Evolutionary conservation across 2,888 invertebrate species (phyloP).

Genomic region (Acleris cristana): DNA sequence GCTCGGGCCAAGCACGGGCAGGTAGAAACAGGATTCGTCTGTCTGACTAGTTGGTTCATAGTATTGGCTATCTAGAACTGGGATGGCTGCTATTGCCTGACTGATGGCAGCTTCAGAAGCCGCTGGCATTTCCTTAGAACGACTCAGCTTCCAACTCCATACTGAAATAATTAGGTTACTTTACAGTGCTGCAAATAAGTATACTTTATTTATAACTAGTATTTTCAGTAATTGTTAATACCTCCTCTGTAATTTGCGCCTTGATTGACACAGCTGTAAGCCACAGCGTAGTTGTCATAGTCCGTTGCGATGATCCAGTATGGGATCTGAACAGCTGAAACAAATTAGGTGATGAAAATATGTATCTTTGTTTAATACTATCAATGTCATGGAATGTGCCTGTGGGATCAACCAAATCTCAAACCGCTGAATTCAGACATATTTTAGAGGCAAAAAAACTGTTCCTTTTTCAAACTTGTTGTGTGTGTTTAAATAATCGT

Average conservation of each 20-base stretch:
- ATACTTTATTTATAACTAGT: not conserved
- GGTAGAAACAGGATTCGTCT: conserved; percentile 62
- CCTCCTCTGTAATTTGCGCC: conserved; percentile 48
- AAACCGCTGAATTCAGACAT: too few species aligned
- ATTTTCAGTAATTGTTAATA: conserved; percentile 24
- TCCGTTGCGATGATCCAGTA: conserved; percentile 86
- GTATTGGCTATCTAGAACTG: conserved; percentile 57
- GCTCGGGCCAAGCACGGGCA: conserved; percentile 50
- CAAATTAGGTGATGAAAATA: not conserved
- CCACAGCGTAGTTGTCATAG: conserved; percentile 81
- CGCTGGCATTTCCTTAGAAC: conserved; percentile 48
- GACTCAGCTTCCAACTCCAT: conserved; percentile 68
- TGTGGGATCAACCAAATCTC: too few species aligned
- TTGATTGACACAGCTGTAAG: conserved; percentile 83
- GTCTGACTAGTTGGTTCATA: conserved; percentile 54
- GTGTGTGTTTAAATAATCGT: too few species aligned
- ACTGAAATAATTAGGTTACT: conserved; percentile 43
- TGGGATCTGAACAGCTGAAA: conserved; percentile 47
- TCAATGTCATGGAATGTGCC: too few species aligned
- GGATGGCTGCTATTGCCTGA: conserved; percentile 47
- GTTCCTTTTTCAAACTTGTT: too few species aligned
- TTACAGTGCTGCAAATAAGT: not conserved
- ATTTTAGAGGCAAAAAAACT: too few species aligned
- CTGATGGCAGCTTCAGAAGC: conserved; percentile 49
- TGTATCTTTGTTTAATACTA: too few species aligned